These are phyloP conservation scores for Bombus pyrosoma DNA, from an alignment of 1,140 invertebrate species.

Conservation along the genomic window DNA sequence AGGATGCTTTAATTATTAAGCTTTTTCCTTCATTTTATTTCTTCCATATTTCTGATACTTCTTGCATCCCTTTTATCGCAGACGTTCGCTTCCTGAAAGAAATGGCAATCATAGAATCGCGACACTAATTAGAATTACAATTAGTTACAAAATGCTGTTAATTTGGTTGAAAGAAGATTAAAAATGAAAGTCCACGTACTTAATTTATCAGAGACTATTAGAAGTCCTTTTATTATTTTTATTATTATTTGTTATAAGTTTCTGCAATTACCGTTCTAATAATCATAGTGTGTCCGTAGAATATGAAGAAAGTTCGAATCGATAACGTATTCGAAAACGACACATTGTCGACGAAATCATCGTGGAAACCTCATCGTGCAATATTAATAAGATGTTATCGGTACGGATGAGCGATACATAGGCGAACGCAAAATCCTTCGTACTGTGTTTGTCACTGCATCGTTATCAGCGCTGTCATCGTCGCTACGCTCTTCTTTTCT, in stretches of 20 bases:
- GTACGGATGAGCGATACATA: neutral
- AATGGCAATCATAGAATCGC: neutral
- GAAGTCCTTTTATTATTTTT: neutral
- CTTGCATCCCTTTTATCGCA: neutral
- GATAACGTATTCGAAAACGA: neutral
- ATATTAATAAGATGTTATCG: slow-evolving; percentile 35
- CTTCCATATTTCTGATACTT: neutral
- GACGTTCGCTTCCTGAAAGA: neutral
- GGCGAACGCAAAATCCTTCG: slow-evolving; percentile 1
- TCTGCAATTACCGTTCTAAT: neutral
- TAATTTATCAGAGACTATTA: neutral
- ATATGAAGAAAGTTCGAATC: neutral
- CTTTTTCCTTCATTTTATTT: neutral
- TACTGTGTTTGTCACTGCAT: slow-evolving; percentile 28
- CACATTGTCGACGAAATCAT: neutral
- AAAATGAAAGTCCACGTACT: no score
- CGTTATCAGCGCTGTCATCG: slow-evolving; percentile 9
- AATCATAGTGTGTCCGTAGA: accelerated
- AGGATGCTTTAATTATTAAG: neutral
- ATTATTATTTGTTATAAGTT: no score
- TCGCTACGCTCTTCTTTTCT: neutral
- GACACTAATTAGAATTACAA: neutral
- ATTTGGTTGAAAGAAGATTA: no score
- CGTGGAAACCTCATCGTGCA: neutral
- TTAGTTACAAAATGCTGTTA: neutral